Evolutionary conservation across 64 coral and sea anemone genomes (phyloP), one percentile per base, ranked within the genome.

Genomic region (Stichodactyla helianthus): DNA sequence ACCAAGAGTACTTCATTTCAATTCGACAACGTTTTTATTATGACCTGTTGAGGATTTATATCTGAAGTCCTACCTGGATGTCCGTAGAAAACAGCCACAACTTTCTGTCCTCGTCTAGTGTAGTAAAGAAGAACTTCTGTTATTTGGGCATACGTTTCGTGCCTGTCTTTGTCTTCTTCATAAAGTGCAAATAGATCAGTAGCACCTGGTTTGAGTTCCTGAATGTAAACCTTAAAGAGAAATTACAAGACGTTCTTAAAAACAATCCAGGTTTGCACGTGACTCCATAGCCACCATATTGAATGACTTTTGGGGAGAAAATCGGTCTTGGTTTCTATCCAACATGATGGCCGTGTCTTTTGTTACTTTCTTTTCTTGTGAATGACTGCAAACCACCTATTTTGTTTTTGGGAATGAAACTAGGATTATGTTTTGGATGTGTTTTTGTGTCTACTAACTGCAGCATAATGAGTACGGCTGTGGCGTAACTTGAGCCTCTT

Each of bases 101-200:
- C 78, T 81, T 81, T 81, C 16, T 53, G 5, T 20, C 78, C 78
- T 28, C 78, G 35, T 28, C 78, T 81, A 50, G 78, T 54, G 52
- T 81, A 81, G 51, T 81, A 51, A 81, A 81, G 78, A 18, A 81
- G 78, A 54, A 81, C 78, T 6, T 81, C 35, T 81, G 78, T 81
- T 53, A 81, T 81, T 50, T 81, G 78, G 11, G 78, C 78, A 20
- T 81, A 81, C 8, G 78, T 81, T 52, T 51, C 52, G 78, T 19
- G 50, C 20, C 78, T 51, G 6, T 81, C 78, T 54, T 81, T 81
- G 78, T 81, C 19, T 11, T 81, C 78, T 51, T 20, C 78, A 52
- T 81, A 81, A 52, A 81, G 78, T 18, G 54, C 50, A 53, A 81
- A 81, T 20, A 81, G 17, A 51, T 81, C 78, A 9, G n/a, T 81